phyloP scores from a whole-genome alignment of 2,113 vertebrate species.

The Serinus canaria region DNA sequence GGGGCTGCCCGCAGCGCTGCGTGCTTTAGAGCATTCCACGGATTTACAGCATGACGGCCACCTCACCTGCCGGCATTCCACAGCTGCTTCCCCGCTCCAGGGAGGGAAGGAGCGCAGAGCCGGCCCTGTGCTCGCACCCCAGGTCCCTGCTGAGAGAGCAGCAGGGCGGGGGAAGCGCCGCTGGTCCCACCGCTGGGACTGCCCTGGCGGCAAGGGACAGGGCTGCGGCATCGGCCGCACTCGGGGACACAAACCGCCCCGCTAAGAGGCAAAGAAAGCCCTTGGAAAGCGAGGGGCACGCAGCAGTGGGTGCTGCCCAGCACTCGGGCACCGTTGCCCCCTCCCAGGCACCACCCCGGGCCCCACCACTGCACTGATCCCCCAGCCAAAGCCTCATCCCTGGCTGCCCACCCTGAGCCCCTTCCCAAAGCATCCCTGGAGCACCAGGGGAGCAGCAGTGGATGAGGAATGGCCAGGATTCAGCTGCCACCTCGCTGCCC shows the following conservation, averaged over 20 bases:
- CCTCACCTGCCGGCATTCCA: not conserved
- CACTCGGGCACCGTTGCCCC: fast-evolving
- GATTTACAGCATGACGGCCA: fast-evolving
- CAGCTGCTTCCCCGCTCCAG: not conserved
- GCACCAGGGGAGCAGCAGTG: fast-evolving
- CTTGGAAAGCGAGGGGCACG: fast-evolving
- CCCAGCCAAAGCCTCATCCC: too few species aligned
- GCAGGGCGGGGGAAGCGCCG: fast-evolving
- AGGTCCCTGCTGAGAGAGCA: fast-evolving
- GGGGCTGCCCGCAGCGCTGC: not conserved
- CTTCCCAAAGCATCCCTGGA: not conserved
- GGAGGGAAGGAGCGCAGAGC: not conserved
- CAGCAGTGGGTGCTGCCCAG: fast-evolving
- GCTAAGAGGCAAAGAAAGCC: not conserved
- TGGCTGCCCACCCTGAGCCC: not conserved
- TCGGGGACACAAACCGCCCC: fast-evolving
- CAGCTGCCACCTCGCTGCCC: fast-evolving
- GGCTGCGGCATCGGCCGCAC: not conserved
- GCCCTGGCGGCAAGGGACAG: fast-evolving
- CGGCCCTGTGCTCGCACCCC: fast-evolving
- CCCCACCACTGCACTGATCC: not conserved
- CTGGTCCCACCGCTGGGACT: fast-evolving
- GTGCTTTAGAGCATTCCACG: not conserved
- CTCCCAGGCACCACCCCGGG: fast-evolving
- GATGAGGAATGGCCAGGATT: fast-evolving